Percentiles rank a stretch among this genome's conserved stretches.
These are phyloP conservation scores for Atherinosoma microstoma DNA, from an alignment of 2,797 vertebrate species.

Conservation along the genomic window DNA sequence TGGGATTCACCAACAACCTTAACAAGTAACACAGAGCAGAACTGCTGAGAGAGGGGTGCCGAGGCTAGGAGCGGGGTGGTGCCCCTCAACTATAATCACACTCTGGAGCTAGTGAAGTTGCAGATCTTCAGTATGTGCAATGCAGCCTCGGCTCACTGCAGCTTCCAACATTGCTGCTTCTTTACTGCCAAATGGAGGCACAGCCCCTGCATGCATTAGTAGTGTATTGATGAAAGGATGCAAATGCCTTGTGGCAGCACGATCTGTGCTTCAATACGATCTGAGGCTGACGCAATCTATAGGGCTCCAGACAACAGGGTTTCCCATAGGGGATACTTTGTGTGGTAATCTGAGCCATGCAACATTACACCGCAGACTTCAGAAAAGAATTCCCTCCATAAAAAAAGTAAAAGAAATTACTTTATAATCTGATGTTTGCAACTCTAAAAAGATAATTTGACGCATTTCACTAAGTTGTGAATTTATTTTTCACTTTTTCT, in stretches of 20 bases:
- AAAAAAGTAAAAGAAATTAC: constrained; percentile 8
- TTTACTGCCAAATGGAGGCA: constrained; percentile 43
- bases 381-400: constrained; percentile 35
- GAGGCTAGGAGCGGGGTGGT: background rate
- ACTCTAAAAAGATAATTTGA: background rate
- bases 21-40: constrained; percentile 10
- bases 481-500: background rate
- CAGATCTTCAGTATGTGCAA: constrained; percentile 29
- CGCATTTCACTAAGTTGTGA: background rate
- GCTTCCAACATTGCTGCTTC: constrained; percentile 41
- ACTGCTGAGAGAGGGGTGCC: constrained; percentile 5
- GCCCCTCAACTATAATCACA: constrained; percentile 31
- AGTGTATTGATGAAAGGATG: constrained; percentile 70
- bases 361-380: constrained; percentile 17
- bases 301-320: constrained; percentile 59
- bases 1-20: constrained; percentile 26
- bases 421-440: constrained; percentile 10
- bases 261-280: constrained; percentile 63
- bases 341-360: constrained; percentile 56
- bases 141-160: constrained; percentile 12
- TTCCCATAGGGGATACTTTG: constrained; percentile 54
- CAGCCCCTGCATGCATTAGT: constrained; percentile 63
- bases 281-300: constrained; percentile 65
- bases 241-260: constrained; percentile 64
- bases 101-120: constrained; percentile 21